Conservation (phyloP, 2,888 invertebrate genomes). For the Phortica magna region DNA sequence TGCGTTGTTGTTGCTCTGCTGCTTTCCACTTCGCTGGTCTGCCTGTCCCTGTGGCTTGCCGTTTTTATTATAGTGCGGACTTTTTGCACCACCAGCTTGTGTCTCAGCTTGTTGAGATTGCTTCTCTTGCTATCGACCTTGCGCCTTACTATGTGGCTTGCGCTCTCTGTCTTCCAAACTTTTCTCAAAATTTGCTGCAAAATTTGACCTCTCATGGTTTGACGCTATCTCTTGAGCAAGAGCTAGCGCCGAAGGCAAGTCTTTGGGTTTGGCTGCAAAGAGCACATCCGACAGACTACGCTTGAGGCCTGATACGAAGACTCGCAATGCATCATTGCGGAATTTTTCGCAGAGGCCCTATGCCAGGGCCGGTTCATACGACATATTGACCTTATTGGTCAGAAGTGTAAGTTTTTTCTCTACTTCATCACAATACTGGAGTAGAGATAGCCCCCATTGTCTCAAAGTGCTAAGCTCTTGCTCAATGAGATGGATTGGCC, state of each 20-base stretch:
- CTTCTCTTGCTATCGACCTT: no score
- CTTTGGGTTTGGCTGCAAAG: conserved; percentile 41
- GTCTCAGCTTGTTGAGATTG: neutral
- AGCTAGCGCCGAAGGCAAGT: conserved; percentile 41
- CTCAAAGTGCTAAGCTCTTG: conserved; percentile 11
- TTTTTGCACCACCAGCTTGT: no score
- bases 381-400: conserved; percentile 42
- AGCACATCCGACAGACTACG: conserved; percentile 41
- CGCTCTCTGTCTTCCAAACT: no score
- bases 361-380: conserved; percentile 37
- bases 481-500: conserved; percentile 33
- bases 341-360: conserved; percentile 43
- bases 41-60: no score
- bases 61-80: no score
- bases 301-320: conserved; percentile 41
- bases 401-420: conserved; percentile 41
- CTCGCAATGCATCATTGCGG: conserved; percentile 42
- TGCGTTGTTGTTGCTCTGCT: neutral
- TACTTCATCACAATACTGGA: conserved; percentile 33
- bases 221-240: conserved; percentile 43
- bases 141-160: no score
- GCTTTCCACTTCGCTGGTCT: neutral
- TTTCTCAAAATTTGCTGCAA: no score
- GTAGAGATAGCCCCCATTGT: neutral
- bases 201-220: conserved; percentile 36